Percentiles rank a stretch among this genome's conserved stretches.
These are phyloP conservation scores for Emesis furor DNA, from an alignment of 2,888 invertebrate species.

Conservation along the genomic window DNA sequence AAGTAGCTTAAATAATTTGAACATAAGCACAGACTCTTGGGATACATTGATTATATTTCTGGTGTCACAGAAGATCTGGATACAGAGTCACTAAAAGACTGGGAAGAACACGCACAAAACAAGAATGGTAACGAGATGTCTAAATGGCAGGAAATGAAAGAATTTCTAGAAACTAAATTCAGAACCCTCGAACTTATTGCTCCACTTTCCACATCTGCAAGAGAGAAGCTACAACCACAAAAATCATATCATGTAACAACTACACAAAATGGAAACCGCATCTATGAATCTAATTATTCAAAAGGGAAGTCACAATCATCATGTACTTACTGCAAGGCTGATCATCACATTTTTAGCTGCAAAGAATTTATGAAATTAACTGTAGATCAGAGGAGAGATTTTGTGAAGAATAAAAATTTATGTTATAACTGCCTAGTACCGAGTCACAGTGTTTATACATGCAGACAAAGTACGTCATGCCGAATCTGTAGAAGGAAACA, in stretches of 20 bases:
- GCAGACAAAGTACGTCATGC: background rate
- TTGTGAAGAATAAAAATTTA: slow-evolving; percentile 31
- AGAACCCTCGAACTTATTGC: slow-evolving; percentile 68
- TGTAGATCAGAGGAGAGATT: slow-evolving; percentile 32
- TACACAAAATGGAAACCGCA: background rate
- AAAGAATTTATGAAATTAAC: slow-evolving; percentile 42
- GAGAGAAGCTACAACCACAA: background rate
- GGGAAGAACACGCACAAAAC: background rate
- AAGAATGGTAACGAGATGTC: background rate
- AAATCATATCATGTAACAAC: slow-evolving; percentile 24
- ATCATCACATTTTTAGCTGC: slow-evolving; percentile 49
- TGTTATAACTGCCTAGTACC: too few species aligned
- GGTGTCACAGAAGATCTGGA: slow-evolving; percentile 51
- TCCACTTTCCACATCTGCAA: background rate
- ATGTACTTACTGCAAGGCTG: slow-evolving; percentile 44
- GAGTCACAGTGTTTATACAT: background rate
- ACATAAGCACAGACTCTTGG: slow-evolving; percentile 56
- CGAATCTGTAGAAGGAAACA: slow-evolving; percentile 42
- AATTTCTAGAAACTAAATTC: slow-evolving; percentile 72
- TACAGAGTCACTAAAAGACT: background rate
- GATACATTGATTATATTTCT: slow-evolving; percentile 58
- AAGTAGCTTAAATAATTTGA: slow-evolving; percentile 55
- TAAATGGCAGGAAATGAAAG: background rate
- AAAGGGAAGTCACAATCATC: background rate
- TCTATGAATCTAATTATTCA: background rate